phyloP scores from a whole-genome alignment of 1,140 invertebrate species.

The Palaemon carinicauda region DNA sequence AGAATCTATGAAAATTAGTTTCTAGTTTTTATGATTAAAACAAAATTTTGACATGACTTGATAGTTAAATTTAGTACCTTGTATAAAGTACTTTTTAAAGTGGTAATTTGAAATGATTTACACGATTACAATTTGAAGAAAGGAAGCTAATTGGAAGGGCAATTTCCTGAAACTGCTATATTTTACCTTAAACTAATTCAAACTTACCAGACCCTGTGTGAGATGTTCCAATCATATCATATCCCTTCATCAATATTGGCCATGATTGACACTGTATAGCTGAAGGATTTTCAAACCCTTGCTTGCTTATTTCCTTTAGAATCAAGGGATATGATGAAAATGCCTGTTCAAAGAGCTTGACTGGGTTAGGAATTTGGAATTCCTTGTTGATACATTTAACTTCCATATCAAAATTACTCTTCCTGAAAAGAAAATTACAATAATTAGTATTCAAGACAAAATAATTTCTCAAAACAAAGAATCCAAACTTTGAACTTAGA shows the following conservation, averaged over 20 bases:
- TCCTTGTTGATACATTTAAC: slow-evolving; percentile 48
- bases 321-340: slow-evolving; percentile 85
- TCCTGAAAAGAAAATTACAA: slow-evolving; percentile 15
- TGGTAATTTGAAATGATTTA: too few species aligned
- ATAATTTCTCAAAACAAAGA: background rate
- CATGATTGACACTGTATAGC: slow-evolving; percentile 92
- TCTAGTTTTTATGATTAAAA: too few species aligned
- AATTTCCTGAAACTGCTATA: too few species aligned
- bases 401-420: slow-evolving; percentile 52
- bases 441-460: background rate
- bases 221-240: slow-evolving; percentile 92
- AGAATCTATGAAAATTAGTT: too few species aligned
- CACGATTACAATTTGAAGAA: too few species aligned
- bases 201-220: slow-evolving; percentile 88
- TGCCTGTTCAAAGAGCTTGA: slow-evolving; percentile 83
- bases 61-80: too few species aligned
- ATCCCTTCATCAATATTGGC: slow-evolving; percentile 84
- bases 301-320: slow-evolving; percentile 80
- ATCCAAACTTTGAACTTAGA: background rate
- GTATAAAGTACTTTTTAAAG: too few species aligned
- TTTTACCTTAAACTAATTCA: slow-evolving; percentile 10
- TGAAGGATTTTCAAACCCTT: slow-evolving; percentile 83
- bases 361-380: slow-evolving; percentile 80
- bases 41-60: too few species aligned
- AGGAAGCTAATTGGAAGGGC: too few species aligned